Evolutionary conservation across 2,797 vertebrate species (phyloP).

Genomic region (Tenualosa thibaudeaui): DNA sequence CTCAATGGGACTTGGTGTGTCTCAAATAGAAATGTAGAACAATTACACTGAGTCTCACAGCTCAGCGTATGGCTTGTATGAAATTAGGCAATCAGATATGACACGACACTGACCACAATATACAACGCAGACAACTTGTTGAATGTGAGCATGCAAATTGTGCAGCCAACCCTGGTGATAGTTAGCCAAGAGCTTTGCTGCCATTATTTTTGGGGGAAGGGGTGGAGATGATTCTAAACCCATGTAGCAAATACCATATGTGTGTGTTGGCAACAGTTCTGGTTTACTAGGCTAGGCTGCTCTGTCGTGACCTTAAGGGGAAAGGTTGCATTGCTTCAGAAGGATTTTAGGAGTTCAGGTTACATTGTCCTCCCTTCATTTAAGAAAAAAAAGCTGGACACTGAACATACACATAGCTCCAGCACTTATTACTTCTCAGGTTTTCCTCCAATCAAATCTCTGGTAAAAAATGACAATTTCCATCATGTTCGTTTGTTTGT

Average conservation of each 20-base stretch:
- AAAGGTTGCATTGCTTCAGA: constrained; percentile 51
- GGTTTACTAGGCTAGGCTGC: constrained; percentile 57
- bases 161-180: neutral
- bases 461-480: neutral
- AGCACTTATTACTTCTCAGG: neutral
- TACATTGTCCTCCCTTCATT: constrained; percentile 51
- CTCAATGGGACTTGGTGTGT: neutral
- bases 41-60: neutral
- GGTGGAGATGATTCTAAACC: neutral
- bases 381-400: constrained; percentile 18
- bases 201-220: neutral
- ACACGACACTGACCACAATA: neutral
- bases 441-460: neutral
- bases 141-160: neutral
- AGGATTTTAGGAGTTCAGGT: constrained; percentile 65
- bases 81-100: neutral
- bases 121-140: neutral
- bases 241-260: constrained; percentile 39
- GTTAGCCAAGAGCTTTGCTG: constrained; percentile 7
- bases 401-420: too few species aligned
- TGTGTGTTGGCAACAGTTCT: constrained; percentile 48
- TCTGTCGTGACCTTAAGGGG: constrained; percentile 65
- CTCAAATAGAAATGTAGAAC: constrained; percentile 3
- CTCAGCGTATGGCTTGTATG: neutral
- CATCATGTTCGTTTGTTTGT: too few species aligned